Percentiles rank a stretch among this genome's conserved stretches.
Evolutionary conservation across 1,140 invertebrate species (phyloP).

Genomic region (Rhopalosiphum maidis): DNA sequence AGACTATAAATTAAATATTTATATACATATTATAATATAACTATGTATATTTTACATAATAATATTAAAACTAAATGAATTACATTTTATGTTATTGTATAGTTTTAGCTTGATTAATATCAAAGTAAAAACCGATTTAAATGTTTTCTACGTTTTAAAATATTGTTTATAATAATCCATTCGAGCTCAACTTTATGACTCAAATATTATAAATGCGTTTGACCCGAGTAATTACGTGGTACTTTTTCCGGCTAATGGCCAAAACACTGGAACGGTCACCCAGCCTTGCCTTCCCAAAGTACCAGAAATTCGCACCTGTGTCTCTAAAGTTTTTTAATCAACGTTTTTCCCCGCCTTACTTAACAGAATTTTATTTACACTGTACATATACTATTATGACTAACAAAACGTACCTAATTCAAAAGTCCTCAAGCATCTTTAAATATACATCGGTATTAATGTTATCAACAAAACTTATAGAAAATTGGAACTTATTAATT

Average conservation of each 20-base stretch:
- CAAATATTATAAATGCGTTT: slow-evolving; percentile 29
- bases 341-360: background rate
- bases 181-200: slow-evolving; percentile 1
- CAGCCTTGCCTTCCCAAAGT: slow-evolving; percentile 24
- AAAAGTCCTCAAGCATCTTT: background rate
- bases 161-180: slow-evolving; percentile 28
- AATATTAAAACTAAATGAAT: background rate
- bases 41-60: background rate
- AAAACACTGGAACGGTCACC: slow-evolving; percentile 17
- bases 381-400: background rate
- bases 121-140: slow-evolving; percentile 1
- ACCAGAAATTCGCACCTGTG: slow-evolving; percentile 30
- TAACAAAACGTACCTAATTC: background rate
- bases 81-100: background rate
- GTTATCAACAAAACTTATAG: background rate
- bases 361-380: background rate
- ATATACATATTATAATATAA: too few relatives aligned
- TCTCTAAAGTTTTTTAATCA: slow-evolving; percentile 35
- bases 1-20: background rate
- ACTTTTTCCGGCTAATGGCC: slow-evolving; percentile 44
- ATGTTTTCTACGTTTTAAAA: slow-evolving; percentile 22
- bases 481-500: background rate
- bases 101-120: background rate
- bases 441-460: background rate
- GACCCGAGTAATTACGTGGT: slow-evolving; percentile 47